These are phyloP conservation scores for Murina feae DNA, from an alignment of 2,113 vertebrate genomes.

Conservation along the genomic window DNA sequence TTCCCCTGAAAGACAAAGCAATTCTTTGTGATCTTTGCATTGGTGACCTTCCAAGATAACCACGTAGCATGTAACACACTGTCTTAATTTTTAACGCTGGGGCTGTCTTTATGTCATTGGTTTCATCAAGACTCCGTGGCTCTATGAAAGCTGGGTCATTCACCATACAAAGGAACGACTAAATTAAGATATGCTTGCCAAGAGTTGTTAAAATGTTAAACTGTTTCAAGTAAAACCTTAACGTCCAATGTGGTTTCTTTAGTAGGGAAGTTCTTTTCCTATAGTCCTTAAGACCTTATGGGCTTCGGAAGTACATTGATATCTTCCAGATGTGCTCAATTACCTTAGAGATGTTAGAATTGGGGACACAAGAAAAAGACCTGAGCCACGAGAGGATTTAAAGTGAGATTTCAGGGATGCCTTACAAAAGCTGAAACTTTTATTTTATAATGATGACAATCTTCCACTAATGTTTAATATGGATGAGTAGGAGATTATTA, in stretches of 20 bases:
- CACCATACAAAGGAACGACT: background rate
- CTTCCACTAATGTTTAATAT: conserved; percentile 5
- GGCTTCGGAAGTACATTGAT: background rate
- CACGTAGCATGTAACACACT: background rate
- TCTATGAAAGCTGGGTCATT: conserved; percentile 28
- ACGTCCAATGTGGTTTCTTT: conserved; percentile 9
- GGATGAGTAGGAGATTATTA: background rate
- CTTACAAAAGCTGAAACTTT: conserved; percentile 7
- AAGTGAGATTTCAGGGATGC: conserved; percentile 8
- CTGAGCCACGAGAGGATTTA: conserved; percentile 21
- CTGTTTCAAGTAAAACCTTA: conserved; percentile 45
- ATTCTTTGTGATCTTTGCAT: conserved; percentile 34
- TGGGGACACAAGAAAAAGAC: background rate
- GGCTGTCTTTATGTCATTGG: conserved; percentile 17
- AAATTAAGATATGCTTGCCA: conserved; percentile 37
- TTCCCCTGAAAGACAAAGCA: conserved; percentile 13
- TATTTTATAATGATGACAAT: conserved; percentile 11
- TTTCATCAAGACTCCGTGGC: conserved; percentile 30
- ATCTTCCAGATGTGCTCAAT: background rate
- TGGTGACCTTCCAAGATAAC: conserved; percentile 32
- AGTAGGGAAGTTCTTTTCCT: background rate
- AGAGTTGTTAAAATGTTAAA: conserved; percentile 39
- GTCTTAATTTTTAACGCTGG: conserved; percentile 4
- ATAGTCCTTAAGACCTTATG: background rate
- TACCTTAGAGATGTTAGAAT: background rate